phyloP scores from a whole-genome alignment of 2,113 vertebrate genomes.

The Campylorhamphus procurvoides region DNA sequence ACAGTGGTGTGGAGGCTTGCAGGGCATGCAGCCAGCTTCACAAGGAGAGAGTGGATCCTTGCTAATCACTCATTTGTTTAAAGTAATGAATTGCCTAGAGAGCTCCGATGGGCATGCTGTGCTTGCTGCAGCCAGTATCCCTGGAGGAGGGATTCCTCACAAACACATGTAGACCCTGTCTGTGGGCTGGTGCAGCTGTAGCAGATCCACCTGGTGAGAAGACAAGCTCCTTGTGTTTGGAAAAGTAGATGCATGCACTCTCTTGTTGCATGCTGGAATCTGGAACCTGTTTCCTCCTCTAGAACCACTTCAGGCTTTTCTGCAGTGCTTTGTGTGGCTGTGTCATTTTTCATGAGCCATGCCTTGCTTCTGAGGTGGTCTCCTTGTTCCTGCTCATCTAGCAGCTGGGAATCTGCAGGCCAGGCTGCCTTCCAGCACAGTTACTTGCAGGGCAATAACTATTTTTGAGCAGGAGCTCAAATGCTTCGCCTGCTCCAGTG shows the following conservation, averaged over 20 bases:
- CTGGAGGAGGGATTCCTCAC: neutral
- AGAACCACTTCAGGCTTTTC: neutral
- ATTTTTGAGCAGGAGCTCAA: neutral
- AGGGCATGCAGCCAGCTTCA: conserved; percentile 40
- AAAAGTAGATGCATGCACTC: fast-evolving
- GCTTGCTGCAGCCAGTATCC: neutral
- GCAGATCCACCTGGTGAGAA: neutral
- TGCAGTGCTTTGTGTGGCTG: fast-evolving
- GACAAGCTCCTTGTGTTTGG: neutral
- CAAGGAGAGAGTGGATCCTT: conserved; percentile 34
- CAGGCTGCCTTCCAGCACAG: neutral
- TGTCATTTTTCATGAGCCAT: neutral
- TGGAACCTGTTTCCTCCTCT: neutral
- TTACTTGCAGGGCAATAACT: neutral
- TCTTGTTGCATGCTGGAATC: neutral
- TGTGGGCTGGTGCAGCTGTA: neutral
- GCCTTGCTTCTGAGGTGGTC: neutral
- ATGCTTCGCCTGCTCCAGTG: neutral
- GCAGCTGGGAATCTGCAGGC: neutral
- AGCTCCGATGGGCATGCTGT: neutral
- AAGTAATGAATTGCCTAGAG: conserved; percentile 3
- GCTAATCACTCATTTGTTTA: conserved; percentile 48
- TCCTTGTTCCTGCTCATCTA: neutral
- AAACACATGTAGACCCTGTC: neutral
- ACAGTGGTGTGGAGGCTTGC: conserved; percentile 22